Evolutionary conservation across 2,888 invertebrate species (phyloP).

Genomic region (Ditula angustiorana): DNA sequence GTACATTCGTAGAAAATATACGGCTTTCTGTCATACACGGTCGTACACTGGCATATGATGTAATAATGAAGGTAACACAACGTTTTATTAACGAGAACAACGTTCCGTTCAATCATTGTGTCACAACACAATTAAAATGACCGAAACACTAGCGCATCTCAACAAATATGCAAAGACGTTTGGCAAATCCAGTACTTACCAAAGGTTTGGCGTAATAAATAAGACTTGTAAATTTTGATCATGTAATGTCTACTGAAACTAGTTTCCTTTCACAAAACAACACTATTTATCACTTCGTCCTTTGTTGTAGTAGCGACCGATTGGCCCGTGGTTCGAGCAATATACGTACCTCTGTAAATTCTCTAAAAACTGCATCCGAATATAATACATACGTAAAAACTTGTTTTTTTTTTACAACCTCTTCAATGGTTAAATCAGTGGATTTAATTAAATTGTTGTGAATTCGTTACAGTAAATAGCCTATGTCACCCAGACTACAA

Average conservation of each 20-base stretch:
- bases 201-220: not conserved
- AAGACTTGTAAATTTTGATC: not conserved
- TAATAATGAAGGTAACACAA: too few species aligned
- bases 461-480: too few species aligned
- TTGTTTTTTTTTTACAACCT: too few species aligned
- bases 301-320: not conserved
- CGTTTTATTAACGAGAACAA: not conserved
- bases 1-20: slow-evolving; percentile 41
- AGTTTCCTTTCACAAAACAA: not conserved
- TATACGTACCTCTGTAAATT: not conserved
- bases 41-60: not conserved
- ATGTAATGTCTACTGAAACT: not conserved
- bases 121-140: not conserved
- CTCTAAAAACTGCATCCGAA: too few species aligned
- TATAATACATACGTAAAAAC: too few species aligned
- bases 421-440: too few species aligned
- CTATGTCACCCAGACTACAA: too few species aligned
- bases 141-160: not conserved
- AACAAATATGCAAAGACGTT: too few species aligned
- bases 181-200: too few species aligned
- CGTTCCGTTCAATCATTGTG: not conserved
- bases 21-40: slow-evolving; percentile 8
- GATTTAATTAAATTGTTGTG: too few species aligned
- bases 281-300: not conserved
- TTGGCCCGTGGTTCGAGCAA: not conserved